Evolutionary conservation across 2,888 invertebrate genomes (phyloP).

Genomic region (Tigriopus californicus): DNA sequence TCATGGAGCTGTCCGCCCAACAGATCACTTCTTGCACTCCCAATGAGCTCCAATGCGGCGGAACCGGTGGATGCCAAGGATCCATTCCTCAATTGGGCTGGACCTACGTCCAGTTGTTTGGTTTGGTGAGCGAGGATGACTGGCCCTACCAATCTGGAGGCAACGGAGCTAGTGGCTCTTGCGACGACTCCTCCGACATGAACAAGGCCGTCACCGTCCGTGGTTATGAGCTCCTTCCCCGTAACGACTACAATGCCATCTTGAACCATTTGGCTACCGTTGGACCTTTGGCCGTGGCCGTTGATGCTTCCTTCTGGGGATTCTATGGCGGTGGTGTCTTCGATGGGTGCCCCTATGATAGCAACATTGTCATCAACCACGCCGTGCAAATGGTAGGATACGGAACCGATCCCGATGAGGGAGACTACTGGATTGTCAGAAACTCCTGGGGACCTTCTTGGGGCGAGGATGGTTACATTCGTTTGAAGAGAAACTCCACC

Average conservation of each 20-base stretch:
- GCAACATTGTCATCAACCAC: slow-evolving; percentile 55
- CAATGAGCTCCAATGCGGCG: slow-evolving; percentile 9
- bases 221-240: slow-evolving; percentile 4
- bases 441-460: slow-evolving; percentile 71
- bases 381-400: slow-evolving; percentile 81
- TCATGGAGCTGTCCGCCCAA: slow-evolving; percentile 2
- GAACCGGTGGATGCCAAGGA: slow-evolving; percentile 11
- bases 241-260: neutral
- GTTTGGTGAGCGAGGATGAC: slow-evolving; percentile 2
- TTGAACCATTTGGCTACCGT: slow-evolving; percentile 13
- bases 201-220: neutral
- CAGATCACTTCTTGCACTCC: slow-evolving; percentile 13
- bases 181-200: neutral
- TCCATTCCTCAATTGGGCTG: slow-evolving; percentile 11
- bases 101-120: slow-evolving; percentile 9
- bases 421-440: slow-evolving; percentile 61
- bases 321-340: slow-evolving; percentile 4
- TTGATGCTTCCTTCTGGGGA: slow-evolving; percentile 11
- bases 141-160: slow-evolving; percentile 10
- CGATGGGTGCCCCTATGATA: slow-evolving; percentile 3
- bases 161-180: neutral
- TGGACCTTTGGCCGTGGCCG: slow-evolving; percentile 13
- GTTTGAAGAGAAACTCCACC: slow-evolving; percentile 2
- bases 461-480: slow-evolving; percentile 12
- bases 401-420: slow-evolving; percentile 29